A percentile compares a stretch with the other conserved stretches of the same genome.
phyloP scores from a whole-genome alignment of 1,140 invertebrate genomes.

The Harpegnathos saltator region DNA sequence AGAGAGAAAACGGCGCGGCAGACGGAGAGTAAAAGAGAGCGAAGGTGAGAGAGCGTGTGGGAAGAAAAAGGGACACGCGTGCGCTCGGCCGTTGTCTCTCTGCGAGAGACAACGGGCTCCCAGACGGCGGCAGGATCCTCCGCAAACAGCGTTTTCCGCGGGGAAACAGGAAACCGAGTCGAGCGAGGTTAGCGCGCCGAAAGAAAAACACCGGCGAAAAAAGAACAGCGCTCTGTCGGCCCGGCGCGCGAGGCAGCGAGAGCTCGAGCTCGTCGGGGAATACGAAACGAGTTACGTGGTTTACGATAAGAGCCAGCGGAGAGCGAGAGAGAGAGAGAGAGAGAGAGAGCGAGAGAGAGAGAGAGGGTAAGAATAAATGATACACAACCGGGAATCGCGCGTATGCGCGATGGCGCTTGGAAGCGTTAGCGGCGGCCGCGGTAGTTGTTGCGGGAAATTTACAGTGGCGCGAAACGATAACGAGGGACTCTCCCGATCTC shows the following conservation, averaged over 20 bases:
- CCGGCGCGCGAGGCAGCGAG: background rate
- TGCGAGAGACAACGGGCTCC: conserved; percentile 45
- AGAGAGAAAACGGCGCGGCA: background rate
- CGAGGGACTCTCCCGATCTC: background rate
- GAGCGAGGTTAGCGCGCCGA: conserved; percentile 19
- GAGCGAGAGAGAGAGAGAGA: conserved; percentile 5
- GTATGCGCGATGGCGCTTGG: background rate
- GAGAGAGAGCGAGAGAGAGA: conserved; percentile 18
- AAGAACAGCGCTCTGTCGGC: background rate
- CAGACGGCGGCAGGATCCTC: conserved; percentile 36
- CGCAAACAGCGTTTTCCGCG: conserved; percentile 46
- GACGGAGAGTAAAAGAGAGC: background rate
- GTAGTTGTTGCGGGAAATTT: conserved; percentile 43
- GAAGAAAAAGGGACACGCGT: background rate
- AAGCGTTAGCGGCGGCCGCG: background rate
- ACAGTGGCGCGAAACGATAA: conserved; percentile 50
- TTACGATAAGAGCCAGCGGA: conserved; percentile 50
- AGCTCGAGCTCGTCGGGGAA: conserved; percentile 11
- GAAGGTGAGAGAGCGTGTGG: background rate
- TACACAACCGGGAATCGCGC: conserved; percentile 40
- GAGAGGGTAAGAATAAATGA: conserved; percentile 54
- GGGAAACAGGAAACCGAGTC: conserved; percentile 15
- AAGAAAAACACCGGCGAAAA: conserved; percentile 37
- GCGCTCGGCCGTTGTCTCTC: conserved; percentile 31
- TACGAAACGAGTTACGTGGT: conserved; percentile 40